Evolutionary conservation across 2,113 vertebrate genomes (phyloP), one percentile per base, ranked within the genome.

Genomic region (Myotis davidii): DNA sequence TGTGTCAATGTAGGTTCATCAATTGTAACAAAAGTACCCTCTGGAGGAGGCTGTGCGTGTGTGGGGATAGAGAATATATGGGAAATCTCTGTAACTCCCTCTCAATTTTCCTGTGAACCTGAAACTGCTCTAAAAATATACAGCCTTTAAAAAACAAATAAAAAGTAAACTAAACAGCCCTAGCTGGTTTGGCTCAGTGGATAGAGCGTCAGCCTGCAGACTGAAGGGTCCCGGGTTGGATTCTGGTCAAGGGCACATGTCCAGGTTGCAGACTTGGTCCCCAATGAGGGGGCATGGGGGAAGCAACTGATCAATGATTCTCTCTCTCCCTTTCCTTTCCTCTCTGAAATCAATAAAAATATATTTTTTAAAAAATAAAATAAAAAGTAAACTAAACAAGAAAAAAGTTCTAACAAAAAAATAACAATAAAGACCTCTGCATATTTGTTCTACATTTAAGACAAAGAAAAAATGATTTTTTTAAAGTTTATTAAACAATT

Each of bases 381-480:
- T 73, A 34, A 64, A 95, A 65, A 90, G 1, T 83, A 25, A 86
- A 87, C 48, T 74, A 83, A 87, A 91, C 13, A 77, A 88, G 37
- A 25, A 76, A 64, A 59, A 61, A n/a, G 20, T 64, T 64, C 7
- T 74, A 74, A 56, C n/a, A 64, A 65, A 88, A 88, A 77, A 65
- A 48, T 45, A 87, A 67, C 29, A 72, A 79, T 20, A 81, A 85
- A 91, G 17, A 39, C 50, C 23, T 95, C 42, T 23, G 6, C 1
- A 8, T 56, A 79, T 54, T 54, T 72, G 29, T 21, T 82, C 27
- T 79, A 73, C 21, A 73, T n/a, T 67, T 67, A 67, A 67, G 14
- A 67, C 64, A 67, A 23, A 81, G 50, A 72, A 59, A 78, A 21
- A 54, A 65, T 65, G 13, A 65, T 32, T 32, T 65, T 65, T 65